phyloP scores from a whole-genome alignment of 1,140 invertebrate genomes.

The Monochamus saltuarius region DNA sequence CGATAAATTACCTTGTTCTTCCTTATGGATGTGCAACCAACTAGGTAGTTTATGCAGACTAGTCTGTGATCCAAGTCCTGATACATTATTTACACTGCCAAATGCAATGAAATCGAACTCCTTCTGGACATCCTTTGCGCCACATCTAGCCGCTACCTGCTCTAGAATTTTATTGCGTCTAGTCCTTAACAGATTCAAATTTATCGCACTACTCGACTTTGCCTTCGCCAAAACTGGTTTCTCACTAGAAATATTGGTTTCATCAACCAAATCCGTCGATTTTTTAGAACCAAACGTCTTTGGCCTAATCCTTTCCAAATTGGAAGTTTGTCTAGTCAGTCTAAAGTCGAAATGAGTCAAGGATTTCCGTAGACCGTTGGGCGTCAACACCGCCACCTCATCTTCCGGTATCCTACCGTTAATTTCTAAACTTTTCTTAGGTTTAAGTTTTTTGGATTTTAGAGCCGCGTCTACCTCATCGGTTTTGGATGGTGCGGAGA shows the following conservation, averaged over 20 bases:
- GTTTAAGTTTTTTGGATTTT: slow-evolving; percentile 39
- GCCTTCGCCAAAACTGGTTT: slow-evolving; percentile 47
- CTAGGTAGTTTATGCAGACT: slow-evolving; percentile 30
- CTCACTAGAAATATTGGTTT: slow-evolving; percentile 14
- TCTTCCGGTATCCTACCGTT: slow-evolving; percentile 41
- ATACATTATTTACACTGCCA: slow-evolving; percentile 25
- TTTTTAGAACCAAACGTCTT: slow-evolving; percentile 35
- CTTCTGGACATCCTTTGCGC: slow-evolving; percentile 33
- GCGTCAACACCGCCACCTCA: slow-evolving; percentile 25
- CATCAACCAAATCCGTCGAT: slow-evolving; percentile 23
- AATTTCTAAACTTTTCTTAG: slow-evolving; percentile 29
- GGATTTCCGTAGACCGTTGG: slow-evolving; percentile 26
- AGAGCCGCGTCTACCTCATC: slow-evolving; percentile 41
- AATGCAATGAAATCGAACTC: slow-evolving; percentile 50
- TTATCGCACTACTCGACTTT: slow-evolving; percentile 51
- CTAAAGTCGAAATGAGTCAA: slow-evolving; percentile 42
- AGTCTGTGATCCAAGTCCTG: slow-evolving; percentile 24
- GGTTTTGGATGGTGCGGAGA: slow-evolving; percentile 26
- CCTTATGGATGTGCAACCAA: slow-evolving; percentile 34
- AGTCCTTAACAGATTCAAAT: slow-evolving; percentile 44
- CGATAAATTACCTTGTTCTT: slow-evolving; percentile 6
- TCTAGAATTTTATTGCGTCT: slow-evolving; percentile 42
- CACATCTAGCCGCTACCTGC: slow-evolving; percentile 18
- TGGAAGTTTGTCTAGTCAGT: slow-evolving; percentile 47
- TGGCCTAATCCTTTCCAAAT: slow-evolving; percentile 45